Evolutionary conservation across 2,888 invertebrate species (phyloP).

Genomic region (Caenorhabditis auriculariae): DNA sequence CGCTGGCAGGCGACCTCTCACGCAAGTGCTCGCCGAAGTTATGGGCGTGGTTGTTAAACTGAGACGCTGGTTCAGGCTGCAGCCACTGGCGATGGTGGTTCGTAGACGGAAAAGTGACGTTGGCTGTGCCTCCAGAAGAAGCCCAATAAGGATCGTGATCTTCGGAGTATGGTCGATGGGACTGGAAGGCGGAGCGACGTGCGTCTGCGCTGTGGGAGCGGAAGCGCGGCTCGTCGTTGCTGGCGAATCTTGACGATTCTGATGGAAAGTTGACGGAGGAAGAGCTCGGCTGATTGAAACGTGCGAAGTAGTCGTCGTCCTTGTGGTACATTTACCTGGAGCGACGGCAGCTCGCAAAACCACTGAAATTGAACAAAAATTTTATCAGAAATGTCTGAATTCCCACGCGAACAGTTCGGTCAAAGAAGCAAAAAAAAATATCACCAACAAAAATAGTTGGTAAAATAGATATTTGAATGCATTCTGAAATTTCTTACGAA

Average conservation of each 20-base stretch:
- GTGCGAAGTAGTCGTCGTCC: conserved; percentile 34
- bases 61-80: conserved; percentile 23
- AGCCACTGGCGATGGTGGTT: too few species aligned
- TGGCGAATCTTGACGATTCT: conserved; percentile 19
- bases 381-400: too few species aligned
- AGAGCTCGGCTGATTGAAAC: conserved; percentile 32
- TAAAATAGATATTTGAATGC: too few species aligned
- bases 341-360: background rate
- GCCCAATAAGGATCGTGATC: too few species aligned
- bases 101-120: conserved; percentile 28
- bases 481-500: too few species aligned
- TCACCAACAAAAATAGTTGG: too few species aligned
- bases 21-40: conserved; percentile 39
- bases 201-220: conserved; percentile 27
- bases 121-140: too few species aligned
- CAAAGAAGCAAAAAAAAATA: too few species aligned
- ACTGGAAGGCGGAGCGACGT: conserved; percentile 23
- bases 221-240: conserved; percentile 7
- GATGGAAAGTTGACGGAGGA: conserved; percentile 32
- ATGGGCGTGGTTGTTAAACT: conserved; percentile 16
- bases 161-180: conserved; percentile 22
- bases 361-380: too few species aligned
- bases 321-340: conserved; percentile 35
- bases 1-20: conserved; percentile 45
- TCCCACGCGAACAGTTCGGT: too few species aligned